Evolutionary conservation across 1,140 invertebrate genomes (phyloP), one percentile per base, ranked within the genome.

Genomic region (Pentalonia nigronervosa): DNA sequence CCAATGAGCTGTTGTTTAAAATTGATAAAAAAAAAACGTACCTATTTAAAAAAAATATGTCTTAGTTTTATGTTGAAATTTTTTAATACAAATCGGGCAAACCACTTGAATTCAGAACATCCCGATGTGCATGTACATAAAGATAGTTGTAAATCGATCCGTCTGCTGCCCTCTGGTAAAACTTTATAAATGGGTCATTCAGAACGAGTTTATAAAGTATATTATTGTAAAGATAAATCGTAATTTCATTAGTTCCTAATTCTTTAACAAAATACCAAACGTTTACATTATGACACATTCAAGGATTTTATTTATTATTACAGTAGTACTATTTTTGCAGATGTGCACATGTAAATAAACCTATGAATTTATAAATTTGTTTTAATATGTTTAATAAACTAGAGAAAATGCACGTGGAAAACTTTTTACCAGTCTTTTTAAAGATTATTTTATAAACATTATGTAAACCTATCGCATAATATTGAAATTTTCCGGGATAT

Each of bases 131-230:
- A 67, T 47, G 30, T 21, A 60, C 25, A 53, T 56, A 41, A 90
- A 67, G 11, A 90, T 67, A 67, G 56, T 90, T 90, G 25, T 90
- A 67, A 67, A 90, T 67, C 53, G 53, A 90, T 90, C 89, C n/a
- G 53, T 90, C 53, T 90, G n/a, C 50, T 90, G 53, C 53, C 56
- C 36, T 60, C 89, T 67, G 30, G 41, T 90, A 67, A 90, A 89
- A 56, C n/a, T 9, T 56, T 11, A 36, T 34, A 86, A 90, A 90
- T 90, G 53, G 88, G 88, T 90, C 88, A 90, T 90, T 90, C 36
- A 41, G 25, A 90, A 67, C 53, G 89, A 2, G 56, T 90, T 90
- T 90, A 45, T 50, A 90, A 45, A 53, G 47, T 45, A 86, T 86
- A 76, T 84, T 41, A 89, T 56, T 56, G 36, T 25, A 23, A 90